A percentile compares a stretch with the other conserved stretches of the same genome.
Conservation (phyloP, 2,797 vertebrate genomes). For the Pipistrellus nathusii region DNA sequence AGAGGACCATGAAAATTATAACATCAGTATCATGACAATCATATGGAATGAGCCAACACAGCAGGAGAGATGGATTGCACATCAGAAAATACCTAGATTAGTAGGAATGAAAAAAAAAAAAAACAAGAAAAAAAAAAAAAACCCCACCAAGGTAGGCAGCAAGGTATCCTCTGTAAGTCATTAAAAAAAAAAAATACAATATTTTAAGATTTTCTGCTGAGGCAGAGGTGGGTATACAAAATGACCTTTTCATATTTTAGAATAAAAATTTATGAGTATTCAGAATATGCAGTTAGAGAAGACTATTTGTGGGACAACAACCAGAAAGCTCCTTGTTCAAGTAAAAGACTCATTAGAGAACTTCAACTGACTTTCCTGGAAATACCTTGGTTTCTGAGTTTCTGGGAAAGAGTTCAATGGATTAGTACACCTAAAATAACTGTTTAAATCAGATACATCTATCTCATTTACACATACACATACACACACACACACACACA, state of each 20-base stretch:
- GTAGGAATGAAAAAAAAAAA: constrained; percentile 29
- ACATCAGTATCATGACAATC: not conserved
- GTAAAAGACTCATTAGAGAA: constrained; percentile 54
- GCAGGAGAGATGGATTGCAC: not conserved
- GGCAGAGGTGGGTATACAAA: not conserved
- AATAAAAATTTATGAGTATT: constrained; percentile 20
- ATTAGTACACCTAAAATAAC: constrained; percentile 28
- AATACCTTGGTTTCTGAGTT: constrained; percentile 44
- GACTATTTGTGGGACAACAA: not conserved
- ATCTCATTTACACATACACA: not conserved
- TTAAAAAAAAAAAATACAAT: constrained; percentile 38
- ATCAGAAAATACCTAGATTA: constrained; percentile 36
- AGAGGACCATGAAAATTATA: constrained; percentile 42
- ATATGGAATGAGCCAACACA: constrained; percentile 48
- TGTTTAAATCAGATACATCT: constrained; percentile 31
- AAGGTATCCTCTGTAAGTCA: not conserved
- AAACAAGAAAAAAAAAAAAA: not conserved
- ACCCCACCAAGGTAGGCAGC: not conserved
- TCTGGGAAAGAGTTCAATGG: constrained; percentile 37
- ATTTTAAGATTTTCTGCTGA: constrained; percentile 20
- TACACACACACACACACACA: not conserved
- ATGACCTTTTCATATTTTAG: constrained; percentile 31
- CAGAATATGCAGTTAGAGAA: constrained; percentile 48
- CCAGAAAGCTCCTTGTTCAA: constrained; percentile 38
- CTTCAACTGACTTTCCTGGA: constrained; percentile 12